Evolutionary conservation across 2,113 vertebrate species (phyloP), one percentile per base, ranked within the genome.

Genomic region (Meles meles): DNA sequence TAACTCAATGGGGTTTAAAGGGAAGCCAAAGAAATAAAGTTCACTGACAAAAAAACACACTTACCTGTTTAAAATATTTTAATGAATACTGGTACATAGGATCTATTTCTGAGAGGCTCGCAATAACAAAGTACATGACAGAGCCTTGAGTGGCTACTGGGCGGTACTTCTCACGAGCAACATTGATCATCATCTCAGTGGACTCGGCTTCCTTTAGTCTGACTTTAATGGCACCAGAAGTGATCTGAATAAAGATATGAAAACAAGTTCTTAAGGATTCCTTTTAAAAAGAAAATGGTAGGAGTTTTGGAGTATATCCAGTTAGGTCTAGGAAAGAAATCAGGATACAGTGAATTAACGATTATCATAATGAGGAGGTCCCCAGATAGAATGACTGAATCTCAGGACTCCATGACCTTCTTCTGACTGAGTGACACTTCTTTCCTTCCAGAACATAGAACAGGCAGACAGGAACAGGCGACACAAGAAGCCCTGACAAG

Each of bases 41-140:
- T 61, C 67, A 87, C 12, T 39, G 65, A 42, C 52, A 79, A 13
- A 93, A 83, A 15, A 65, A 34, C 1, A 25, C 4, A 57, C 80
- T 89, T 89, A 99, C 98, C 97, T 99, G 98, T 96, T 99, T 99
- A 98, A 99, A 99, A 97, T 99, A 99, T 94, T 99, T 99, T 44
- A 99, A 97, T 31, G 99, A 99, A 96, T 99, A 99, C 77, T 99
- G 99, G 97, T 99, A 99, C 98, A 99, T 99, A 2, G 98, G 98
- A 97, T 99, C 99, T 39, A 99, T 99, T 96, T 99, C 99, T 3
- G 99, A 99, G 34, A 99, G 98, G 95, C 98, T 99, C 80, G 99
- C 98, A 5, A 99, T 99, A 65, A 99, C 98, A 74, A 99, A 99
- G 96, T 99, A 99, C 93, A 99, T 98, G 59, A 99, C 97, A 6